Conservation (phyloP, 2,113 vertebrate species). For the Menidia beryllina region DNA sequence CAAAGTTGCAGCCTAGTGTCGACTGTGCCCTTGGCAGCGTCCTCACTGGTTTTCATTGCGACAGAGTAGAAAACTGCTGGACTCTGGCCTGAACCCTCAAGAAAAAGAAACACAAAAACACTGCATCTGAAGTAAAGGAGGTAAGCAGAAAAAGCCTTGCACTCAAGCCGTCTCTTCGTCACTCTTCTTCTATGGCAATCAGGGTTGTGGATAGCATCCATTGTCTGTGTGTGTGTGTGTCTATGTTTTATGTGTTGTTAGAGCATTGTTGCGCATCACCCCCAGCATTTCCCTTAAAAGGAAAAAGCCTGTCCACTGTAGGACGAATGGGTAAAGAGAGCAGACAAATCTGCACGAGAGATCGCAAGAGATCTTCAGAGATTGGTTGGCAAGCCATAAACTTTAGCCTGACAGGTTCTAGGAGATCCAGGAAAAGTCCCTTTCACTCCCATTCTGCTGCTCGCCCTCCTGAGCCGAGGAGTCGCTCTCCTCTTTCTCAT, state of each 20-base stretch:
- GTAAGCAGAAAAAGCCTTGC: constrained; percentile 74
- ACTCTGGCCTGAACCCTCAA: constrained; percentile 68
- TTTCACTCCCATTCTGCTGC: constrained; percentile 87
- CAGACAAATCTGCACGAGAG: constrained; percentile 62
- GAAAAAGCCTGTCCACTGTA: constrained; percentile 56
- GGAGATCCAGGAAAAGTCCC: constrained; percentile 96
- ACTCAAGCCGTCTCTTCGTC: constrained; percentile 54
- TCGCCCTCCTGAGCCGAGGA: constrained; percentile 89
- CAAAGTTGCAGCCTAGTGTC: constrained; percentile 56
- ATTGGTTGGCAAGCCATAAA: constrained; percentile 34
- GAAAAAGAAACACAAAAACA: constrained; percentile 70
- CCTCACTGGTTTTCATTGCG: constrained; percentile 57
- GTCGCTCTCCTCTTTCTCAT: constrained; percentile 88
- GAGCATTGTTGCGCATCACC: constrained; percentile 72
- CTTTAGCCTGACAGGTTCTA: constrained; percentile 76
- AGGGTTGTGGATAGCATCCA: constrained; percentile 40
- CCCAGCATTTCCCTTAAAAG: constrained; percentile 65
- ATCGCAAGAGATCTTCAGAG: constrained; percentile 66
- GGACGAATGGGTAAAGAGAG: constrained; percentile 67
- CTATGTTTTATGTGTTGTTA: constrained; percentile 45
- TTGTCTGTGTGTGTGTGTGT: constrained; percentile 21
- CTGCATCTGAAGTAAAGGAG: constrained; percentile 77
- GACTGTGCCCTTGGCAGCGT: constrained; percentile 61
- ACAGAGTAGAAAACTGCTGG: constrained; percentile 65
- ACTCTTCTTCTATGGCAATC: constrained; percentile 65